These are phyloP conservation scores for Antheraea yamamai DNA, from an alignment of 2,888 invertebrate species.

Conservation along the genomic window DNA sequence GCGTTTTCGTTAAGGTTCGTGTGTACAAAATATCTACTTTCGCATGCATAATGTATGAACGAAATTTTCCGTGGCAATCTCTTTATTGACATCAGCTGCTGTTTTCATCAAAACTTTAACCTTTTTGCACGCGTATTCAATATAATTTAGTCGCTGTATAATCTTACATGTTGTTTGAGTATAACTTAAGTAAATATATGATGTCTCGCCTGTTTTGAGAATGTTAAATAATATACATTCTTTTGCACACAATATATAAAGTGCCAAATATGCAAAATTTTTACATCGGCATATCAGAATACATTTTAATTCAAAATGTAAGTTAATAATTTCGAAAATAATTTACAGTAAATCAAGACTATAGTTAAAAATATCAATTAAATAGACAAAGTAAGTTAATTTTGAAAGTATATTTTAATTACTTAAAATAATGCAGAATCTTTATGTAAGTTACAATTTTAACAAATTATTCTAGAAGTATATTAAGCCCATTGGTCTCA, in stretches of 20 bases:
- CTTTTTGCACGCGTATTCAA: slow-evolving; percentile 13
- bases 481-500: too few relatives aligned
- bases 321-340: too few relatives aligned
- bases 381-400: too few relatives aligned
- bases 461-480: too few relatives aligned
- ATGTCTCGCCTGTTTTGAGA: neutral
- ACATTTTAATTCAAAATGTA: neutral
- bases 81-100: slow-evolving; percentile 19
- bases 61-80: slow-evolving; percentile 16
- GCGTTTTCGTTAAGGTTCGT: slow-evolving; percentile 19
- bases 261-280: neutral
- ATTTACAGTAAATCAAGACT: too few relatives aligned
- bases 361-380: too few relatives aligned
- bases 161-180: slow-evolving; percentile 9
- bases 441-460: too few relatives aligned
- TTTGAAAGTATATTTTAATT: too few relatives aligned
- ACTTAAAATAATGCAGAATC: too few relatives aligned
- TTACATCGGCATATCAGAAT: neutral
- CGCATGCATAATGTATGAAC: slow-evolving; percentile 19
- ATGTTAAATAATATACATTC: neutral
- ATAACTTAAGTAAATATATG: neutral
- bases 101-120: slow-evolving; percentile 16
- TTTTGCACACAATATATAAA: neutral
- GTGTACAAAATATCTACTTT: slow-evolving; percentile 19
- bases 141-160: slow-evolving; percentile 13